These are phyloP conservation scores for Mohoua ochrocephala DNA, from an alignment of 2,113 vertebrate species.

Conservation along the genomic window DNA sequence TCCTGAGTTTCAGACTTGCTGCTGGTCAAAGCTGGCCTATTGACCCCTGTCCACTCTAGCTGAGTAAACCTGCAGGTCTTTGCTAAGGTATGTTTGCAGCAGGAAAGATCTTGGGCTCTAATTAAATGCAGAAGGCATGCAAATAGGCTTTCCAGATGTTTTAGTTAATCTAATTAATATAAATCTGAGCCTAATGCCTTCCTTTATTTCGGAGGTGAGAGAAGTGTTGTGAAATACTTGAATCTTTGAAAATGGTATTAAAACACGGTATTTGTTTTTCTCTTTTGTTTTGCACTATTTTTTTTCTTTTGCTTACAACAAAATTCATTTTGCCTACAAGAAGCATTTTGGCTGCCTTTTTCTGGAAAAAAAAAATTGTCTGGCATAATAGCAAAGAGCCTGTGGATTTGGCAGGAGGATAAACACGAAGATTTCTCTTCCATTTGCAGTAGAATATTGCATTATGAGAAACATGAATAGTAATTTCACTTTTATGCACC, in stretches of 20 bases:
- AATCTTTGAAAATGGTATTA: not conserved
- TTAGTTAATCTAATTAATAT: not conserved
- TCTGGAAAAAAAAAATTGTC: not conserved
- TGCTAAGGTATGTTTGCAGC: not conserved
- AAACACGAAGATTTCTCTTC: not conserved
- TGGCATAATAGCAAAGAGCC: constrained; percentile 10
- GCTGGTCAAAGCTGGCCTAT: not conserved
- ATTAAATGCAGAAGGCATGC: not conserved
- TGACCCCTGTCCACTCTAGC: not conserved
- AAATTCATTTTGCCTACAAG: not conserved
- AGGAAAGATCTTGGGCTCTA: not conserved
- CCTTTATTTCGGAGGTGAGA: not conserved
- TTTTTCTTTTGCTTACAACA: not conserved
- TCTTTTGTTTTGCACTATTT: not conserved
- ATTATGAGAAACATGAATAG: not conserved
- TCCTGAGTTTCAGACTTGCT: not conserved
- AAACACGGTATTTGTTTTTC: not conserved
- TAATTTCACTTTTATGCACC: not conserved
- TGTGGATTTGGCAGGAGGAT: constrained; percentile 16
- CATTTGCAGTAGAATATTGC: not conserved
- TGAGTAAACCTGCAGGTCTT: not conserved
- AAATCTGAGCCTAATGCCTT: not conserved
- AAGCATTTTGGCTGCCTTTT: not conserved
- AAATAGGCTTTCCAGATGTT: constrained; percentile 1
- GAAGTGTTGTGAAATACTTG: not conserved